phyloP scores from a whole-genome alignment of 2,113 vertebrate species.

The Pedetes capensis region DNA sequence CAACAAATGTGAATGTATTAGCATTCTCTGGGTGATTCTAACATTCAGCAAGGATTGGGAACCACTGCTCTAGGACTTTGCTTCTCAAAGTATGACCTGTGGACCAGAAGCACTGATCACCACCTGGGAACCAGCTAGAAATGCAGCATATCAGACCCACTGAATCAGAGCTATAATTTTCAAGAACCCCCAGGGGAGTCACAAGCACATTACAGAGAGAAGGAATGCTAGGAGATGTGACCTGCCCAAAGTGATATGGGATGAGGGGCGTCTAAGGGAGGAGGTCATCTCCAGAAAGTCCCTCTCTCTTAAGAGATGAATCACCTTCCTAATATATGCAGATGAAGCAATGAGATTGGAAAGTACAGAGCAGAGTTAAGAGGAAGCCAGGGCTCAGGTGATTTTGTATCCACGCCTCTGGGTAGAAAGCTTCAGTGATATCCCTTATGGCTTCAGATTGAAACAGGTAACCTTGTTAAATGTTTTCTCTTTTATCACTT shows the following conservation, averaged over 20 bases:
- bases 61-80: not conserved
- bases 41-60: not conserved
- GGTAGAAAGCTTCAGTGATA: not conserved
- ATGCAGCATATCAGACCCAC: not conserved
- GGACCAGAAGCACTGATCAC: not conserved
- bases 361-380: not conserved
- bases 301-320: not conserved
- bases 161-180: not conserved
- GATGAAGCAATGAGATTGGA: not conserved
- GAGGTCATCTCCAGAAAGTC: not conserved
- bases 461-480: not conserved
- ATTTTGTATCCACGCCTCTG: not conserved
- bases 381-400: not conserved
- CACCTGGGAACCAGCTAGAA: not conserved
- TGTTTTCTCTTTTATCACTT: not conserved
- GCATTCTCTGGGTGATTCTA: not conserved
- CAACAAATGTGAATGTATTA: not conserved
- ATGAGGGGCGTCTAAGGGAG: too few species aligned
- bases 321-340: not conserved
- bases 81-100: not conserved
- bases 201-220: not conserved
- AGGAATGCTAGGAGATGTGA: not conserved
- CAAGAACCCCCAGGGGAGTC: not conserved
- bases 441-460: not conserved
- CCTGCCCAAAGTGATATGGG: not conserved